A percentile compares a stretch with the other conserved stretches of the same genome.
These are phyloP conservation scores for Polypedilum vanderplanki DNA, from an alignment of 1,140 invertebrate species.

Conservation along the genomic window DNA sequence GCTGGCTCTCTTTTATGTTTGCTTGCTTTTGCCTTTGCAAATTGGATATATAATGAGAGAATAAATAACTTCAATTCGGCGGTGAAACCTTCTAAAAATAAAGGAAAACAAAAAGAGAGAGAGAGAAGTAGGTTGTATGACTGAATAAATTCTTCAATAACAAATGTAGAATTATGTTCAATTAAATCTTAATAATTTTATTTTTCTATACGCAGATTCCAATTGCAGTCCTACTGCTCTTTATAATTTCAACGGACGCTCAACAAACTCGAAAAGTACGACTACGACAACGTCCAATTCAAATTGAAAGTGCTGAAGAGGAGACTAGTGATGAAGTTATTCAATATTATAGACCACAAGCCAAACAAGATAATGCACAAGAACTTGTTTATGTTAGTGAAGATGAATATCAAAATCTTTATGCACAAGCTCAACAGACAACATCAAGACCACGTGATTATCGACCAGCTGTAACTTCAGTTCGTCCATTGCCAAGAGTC, in stretches of 20 bases:
- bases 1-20: no score
- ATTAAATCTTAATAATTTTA: background rate
- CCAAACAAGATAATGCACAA: slow-evolving; percentile 12
- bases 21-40: no score
- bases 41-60: no score
- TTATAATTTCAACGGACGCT: background rate
- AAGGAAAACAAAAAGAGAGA: no score
- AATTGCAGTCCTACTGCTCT: background rate
- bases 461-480: slow-evolving; percentile 36
- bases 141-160: no score
- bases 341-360: slow-evolving; percentile 25
- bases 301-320: background rate
- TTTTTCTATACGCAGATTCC: background rate
- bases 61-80: no score
- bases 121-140: no score
- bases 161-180: background rate
- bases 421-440: slow-evolving; percentile 39
- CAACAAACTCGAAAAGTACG: background rate
- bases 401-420: slow-evolving; percentile 44
- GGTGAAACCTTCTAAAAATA: no score
- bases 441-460: slow-evolving; percentile 34
- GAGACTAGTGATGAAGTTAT: background rate
- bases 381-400: slow-evolving; percentile 31
- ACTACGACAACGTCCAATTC: background rate
- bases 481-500: slow-evolving; percentile 36